Conservation (phyloP, 2,113 vertebrate species). For the Mesitornis unicolor region DNA sequence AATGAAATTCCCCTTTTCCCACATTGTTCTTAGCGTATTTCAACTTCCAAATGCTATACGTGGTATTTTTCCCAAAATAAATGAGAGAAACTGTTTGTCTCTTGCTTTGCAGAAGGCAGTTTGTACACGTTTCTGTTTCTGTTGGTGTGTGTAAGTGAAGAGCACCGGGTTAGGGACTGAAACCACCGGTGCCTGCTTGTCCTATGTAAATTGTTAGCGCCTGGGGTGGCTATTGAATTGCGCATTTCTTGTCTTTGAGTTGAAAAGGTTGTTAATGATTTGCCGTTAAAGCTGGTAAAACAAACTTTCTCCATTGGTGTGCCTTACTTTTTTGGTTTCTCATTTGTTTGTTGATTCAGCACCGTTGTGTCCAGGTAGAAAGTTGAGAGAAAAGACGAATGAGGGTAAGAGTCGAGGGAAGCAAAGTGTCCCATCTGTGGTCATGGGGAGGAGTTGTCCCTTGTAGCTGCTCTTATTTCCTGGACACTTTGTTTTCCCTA, state of each 20-base stretch:
- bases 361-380: neutral
- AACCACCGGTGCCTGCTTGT: neutral
- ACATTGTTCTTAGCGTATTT: neutral
- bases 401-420: neutral
- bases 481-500: neutral
- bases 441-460: neutral
- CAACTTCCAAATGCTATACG: neutral
- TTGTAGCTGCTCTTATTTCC: neutral
- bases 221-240: neutral
- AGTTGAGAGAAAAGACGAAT: neutral
- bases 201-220: neutral
- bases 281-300: neutral
- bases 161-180: neutral
- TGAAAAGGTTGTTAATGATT: neutral
- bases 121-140: neutral
- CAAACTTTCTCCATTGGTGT: neutral
- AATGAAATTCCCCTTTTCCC: neutral
- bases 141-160: neutral
- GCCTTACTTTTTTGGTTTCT: neutral
- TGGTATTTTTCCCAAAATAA: neutral
- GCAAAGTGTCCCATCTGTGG: neutral
- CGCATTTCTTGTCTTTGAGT: neutral
- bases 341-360: neutral
- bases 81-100: neutral
- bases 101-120: neutral